Percentiles rank a stretch among this genome's conserved stretches.
These are phyloP conservation scores for Syngnathus typhle DNA, from an alignment of 2,113 vertebrate genomes.

Conservation along the genomic window DNA sequence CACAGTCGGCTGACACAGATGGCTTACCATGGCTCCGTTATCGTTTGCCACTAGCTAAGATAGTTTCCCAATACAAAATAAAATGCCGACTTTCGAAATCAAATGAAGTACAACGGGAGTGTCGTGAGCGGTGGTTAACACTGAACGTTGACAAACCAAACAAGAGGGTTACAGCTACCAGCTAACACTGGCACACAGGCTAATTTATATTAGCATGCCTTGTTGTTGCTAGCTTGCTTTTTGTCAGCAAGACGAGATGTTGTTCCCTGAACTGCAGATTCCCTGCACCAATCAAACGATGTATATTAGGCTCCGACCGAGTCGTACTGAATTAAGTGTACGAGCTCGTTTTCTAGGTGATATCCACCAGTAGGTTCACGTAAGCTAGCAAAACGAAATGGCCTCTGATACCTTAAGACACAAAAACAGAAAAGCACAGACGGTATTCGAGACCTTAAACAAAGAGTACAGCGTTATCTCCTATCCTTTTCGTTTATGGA, in stretches of 20 bases:
- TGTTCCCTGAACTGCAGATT: constrained; percentile 4
- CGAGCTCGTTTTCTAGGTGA: constrained; percentile 30
- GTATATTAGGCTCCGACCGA: not conserved
- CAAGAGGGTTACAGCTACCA: constrained; percentile 44
- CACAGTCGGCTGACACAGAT: constrained; percentile 14
- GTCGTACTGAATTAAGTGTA: constrained; percentile 2
- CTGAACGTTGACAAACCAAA: constrained; percentile 52
- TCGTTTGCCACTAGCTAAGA: not conserved
- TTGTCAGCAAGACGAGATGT: constrained; percentile 31
- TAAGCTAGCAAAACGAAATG: constrained; percentile 65
- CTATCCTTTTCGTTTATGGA: constrained; percentile 34
- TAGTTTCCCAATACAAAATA: not conserved
- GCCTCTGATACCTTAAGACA: constrained; percentile 63
- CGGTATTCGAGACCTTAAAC: constrained; percentile 64
- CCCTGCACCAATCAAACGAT: not conserved
- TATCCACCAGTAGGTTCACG: constrained; percentile 39
- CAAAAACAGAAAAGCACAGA: constrained; percentile 71
- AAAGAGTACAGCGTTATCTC: constrained; percentile 31
- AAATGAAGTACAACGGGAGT: constrained; percentile 23
- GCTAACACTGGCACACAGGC: constrained; percentile 53
- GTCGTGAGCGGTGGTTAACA: constrained; percentile 25
- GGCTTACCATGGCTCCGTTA: not conserved
- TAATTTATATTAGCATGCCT: constrained; percentile 53
- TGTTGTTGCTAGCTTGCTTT: constrained; percentile 35
- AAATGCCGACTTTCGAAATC: constrained; percentile 20